phyloP scores from a whole-genome alignment of 30 jellyfish, hydroid and myxozoan species.

The Chrysaora quinquecirrha region DNA sequence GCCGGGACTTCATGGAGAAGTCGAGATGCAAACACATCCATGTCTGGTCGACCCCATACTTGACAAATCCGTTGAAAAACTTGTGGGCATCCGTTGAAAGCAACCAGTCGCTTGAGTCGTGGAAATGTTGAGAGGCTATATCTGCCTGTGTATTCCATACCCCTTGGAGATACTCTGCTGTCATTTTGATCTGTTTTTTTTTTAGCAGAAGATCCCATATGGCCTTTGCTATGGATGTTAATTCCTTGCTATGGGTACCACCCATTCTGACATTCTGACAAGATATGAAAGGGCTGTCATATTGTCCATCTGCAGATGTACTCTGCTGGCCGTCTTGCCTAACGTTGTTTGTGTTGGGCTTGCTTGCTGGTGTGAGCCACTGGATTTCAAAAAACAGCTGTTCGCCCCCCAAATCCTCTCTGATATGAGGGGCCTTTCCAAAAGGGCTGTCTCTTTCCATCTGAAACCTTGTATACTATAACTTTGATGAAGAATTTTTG shows the following conservation, averaged over 20 bases:
- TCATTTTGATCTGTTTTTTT: constrained; percentile 54
- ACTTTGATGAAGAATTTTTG: too few species aligned
- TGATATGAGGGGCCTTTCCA: too few species aligned
- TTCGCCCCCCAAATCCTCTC: too few species aligned
- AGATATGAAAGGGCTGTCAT: constrained; percentile 18
- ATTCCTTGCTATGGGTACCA: constrained; percentile 27
- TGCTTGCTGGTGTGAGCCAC: too few species aligned
- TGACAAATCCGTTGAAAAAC: constrained; percentile 18
- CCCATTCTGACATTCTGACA: constrained; percentile 26
- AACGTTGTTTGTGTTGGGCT: too few species aligned
- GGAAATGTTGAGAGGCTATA: constrained; percentile 13
- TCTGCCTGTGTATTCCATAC: constrained; percentile 27
- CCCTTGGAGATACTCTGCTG: constrained; percentile 50
- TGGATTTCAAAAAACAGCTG: too few species aligned
- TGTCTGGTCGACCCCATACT: constrained; percentile 4
- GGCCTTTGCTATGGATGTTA: constrained; percentile 17
- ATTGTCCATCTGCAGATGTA: constrained; percentile 42
- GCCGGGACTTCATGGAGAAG: constrained; percentile 37
- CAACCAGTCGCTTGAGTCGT: constrained; percentile 38
- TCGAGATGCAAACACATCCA: constrained; percentile 55
- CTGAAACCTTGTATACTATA: too few species aligned
- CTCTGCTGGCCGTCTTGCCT: too few species aligned
- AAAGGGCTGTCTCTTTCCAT: too few species aligned
- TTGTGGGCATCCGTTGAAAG: constrained; percentile 11
- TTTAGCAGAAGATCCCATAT: constrained; percentile 26